A percentile compares a stretch with the other conserved stretches of the same genome.
These are phyloP conservation scores for Leptinotarsa lineolata DNA, from an alignment of 1,140 invertebrate species.

Conservation along the genomic window DNA sequence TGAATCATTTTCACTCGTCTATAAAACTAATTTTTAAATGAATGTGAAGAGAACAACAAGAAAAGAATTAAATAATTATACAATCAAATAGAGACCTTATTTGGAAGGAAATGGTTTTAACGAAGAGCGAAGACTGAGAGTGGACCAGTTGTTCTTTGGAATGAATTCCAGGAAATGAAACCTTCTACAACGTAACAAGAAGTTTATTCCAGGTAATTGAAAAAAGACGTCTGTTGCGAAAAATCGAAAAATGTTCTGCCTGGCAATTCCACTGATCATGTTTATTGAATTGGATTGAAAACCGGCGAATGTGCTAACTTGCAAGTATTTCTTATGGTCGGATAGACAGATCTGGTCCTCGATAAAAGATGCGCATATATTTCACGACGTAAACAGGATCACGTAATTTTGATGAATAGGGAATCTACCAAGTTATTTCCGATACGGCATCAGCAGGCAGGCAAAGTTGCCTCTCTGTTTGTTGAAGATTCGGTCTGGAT, in stretches of 20 bases:
- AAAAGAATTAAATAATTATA: no score
- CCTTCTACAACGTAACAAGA: no score
- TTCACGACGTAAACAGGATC: slow-evolving; percentile 13
- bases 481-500: not conserved
- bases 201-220: no score
- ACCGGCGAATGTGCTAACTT: not conserved
- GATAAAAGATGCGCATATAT: slow-evolving; percentile 22
- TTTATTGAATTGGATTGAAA: not conserved
- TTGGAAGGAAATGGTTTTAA: no score
- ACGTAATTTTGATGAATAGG: slow-evolving; percentile 21
- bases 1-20: no score
- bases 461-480: not conserved
- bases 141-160: no score
- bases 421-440: not conserved
- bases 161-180: no score
- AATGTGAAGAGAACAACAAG: no score
- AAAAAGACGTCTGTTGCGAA: no score
- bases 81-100: no score
- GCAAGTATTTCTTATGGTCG: not conserved
- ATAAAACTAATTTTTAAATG: no score
- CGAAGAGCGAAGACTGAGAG: no score
- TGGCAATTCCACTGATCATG: not conserved
- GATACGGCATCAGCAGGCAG: not conserved
- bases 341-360: not conserved
- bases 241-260: not conserved